phyloP scores from a whole-genome alignment of 23 tunicate species.

The Clavelina lepadiformis region DNA sequence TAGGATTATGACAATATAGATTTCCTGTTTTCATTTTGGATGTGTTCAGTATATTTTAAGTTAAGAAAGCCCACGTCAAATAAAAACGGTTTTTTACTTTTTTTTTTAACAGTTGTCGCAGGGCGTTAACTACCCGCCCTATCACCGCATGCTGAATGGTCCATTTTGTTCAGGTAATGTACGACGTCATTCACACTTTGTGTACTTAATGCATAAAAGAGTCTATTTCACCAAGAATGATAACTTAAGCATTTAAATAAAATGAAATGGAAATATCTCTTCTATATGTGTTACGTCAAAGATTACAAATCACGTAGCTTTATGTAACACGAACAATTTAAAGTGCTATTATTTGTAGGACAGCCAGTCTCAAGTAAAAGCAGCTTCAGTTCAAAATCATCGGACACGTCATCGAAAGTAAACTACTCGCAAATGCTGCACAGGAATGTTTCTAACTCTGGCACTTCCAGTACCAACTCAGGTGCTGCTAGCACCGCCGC shows the following conservation, averaged over 20 bases:
- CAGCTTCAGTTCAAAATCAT: background rate
- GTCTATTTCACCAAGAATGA: no score
- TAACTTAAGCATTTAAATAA: no score
- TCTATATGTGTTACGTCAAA: background rate
- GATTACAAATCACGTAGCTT: background rate
- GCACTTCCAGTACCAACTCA: background rate
- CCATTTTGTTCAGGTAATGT: slow-evolving; percentile 84
- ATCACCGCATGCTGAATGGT: slow-evolving; percentile 70
- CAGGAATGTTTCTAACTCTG: slow-evolving; percentile 17
- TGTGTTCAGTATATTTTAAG: background rate
- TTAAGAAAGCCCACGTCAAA: background rate
- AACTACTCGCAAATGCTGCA: slow-evolving; percentile 55
- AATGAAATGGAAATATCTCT: background rate
- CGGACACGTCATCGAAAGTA: slow-evolving; percentile 16
- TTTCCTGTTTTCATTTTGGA: no score
- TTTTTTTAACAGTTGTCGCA: slow-evolving; percentile 17
- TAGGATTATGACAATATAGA: no score
- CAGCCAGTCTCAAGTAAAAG: slow-evolving; percentile 13
- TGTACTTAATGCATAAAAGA: no score
- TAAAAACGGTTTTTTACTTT: background rate
- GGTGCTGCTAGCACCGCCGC: slow-evolving; percentile 36
- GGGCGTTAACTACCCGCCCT: slow-evolving; percentile 52
- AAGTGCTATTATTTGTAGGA: slow-evolving; percentile 14
- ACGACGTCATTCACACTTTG: background rate
- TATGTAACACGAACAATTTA: no score